A percentile compares a stretch with the other conserved stretches of the same genome.
These are phyloP conservation scores for Masnerella sp. DNA, from an alignment of 2,888 invertebrate genomes.

Conservation along the genomic window DNA sequence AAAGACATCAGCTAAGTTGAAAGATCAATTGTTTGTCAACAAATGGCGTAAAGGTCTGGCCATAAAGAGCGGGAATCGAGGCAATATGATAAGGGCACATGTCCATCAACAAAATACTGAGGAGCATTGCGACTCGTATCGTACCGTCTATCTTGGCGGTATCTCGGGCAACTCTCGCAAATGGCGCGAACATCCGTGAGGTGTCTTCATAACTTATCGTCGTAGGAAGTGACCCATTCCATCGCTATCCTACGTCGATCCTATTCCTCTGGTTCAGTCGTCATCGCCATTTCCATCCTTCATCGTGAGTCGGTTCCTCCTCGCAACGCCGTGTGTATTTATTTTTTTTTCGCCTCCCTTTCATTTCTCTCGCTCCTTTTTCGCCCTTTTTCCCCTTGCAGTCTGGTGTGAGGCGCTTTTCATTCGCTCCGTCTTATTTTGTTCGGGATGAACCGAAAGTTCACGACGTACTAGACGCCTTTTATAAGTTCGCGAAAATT, in stretches of 20 bases:
- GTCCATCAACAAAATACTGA: constrained; percentile 59
- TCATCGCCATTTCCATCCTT: constrained; percentile 59
- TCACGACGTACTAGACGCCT: constrained; percentile 49
- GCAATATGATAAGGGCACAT: constrained; percentile 59
- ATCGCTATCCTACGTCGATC: constrained; percentile 55
- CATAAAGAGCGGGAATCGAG: constrained; percentile 37
- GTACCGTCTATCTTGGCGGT: constrained; percentile 69
- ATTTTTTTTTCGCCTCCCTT: constrained; percentile 35
- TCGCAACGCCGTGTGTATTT: constrained; percentile 48
- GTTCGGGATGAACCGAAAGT: constrained; percentile 52
- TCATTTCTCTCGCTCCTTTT: constrained; percentile 49
- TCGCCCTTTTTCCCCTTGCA: constrained; percentile 33
- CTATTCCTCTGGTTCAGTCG: constrained; percentile 55
- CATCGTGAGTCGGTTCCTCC: constrained; percentile 48
- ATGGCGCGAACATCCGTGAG: constrained; percentile 77
- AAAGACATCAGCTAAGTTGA: constrained; percentile 1
- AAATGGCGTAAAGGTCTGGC: constrained; percentile 50
- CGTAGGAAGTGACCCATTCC: constrained; percentile 71
- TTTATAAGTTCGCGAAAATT: constrained; percentile 59
- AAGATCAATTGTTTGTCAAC: constrained; percentile 58
- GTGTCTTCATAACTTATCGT: constrained; percentile 75
- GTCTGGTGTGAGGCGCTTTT: constrained; percentile 50
- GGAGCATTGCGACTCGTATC: constrained; percentile 66
- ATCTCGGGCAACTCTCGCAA: constrained; percentile 72
- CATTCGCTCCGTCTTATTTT: constrained; percentile 53